Base-by-base conservation (phyloP, 30 jellyfish, hydroid and myxozoan genomes). In the Cassiopea andromeda region DNA sequence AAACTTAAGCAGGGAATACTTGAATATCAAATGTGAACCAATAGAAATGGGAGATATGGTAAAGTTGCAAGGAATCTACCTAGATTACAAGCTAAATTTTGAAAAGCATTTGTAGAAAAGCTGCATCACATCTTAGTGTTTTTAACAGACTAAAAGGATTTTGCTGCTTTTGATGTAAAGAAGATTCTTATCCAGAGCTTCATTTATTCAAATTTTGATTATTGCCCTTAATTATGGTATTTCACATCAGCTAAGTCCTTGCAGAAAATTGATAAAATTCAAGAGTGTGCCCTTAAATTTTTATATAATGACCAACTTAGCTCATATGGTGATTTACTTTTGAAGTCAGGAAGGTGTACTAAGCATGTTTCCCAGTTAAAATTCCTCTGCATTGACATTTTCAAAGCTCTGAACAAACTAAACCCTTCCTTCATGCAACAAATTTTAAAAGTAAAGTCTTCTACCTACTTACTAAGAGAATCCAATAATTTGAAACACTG, bases 191-290 rank as follows among this genome's bases (percentile, higher is more conserved):
- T 8, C 14, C 73, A 13, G 43, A 13, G 43, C 43, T 13, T 61
- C 14, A 61, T 17, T 27, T 8, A 61, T 61, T 66, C 82, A 50
- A 81, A 60, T 58, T 81, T 81, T 46, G 27, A 67, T 44, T 81
- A 81, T 47, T 66, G 81, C 45, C 90, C 90, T n/a, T 19, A 60
- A 19, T 2, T 66, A 14, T 81, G 90, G 81, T 64, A 60, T 16
- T 81, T 81, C 71, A 60, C 90, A 64, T 50, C 90, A 14, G 15
- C 82, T 18, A 81, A 67, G 45, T 81, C 90, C 8, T 6, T 81
- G 10, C 81, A 60, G 90, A 81, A 81, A 16, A 47, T 81, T 44
- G 90, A 67, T 38, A 81, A 81, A 67, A 15, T 81, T 44, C 90
- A 81, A 46, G 90, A 81, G 46, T 82, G 81, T 17, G 81, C 69